These are phyloP conservation scores for Aphelocoma californica DNA, from an alignment of 2,797 vertebrate species.

Conservation along the genomic window DNA sequence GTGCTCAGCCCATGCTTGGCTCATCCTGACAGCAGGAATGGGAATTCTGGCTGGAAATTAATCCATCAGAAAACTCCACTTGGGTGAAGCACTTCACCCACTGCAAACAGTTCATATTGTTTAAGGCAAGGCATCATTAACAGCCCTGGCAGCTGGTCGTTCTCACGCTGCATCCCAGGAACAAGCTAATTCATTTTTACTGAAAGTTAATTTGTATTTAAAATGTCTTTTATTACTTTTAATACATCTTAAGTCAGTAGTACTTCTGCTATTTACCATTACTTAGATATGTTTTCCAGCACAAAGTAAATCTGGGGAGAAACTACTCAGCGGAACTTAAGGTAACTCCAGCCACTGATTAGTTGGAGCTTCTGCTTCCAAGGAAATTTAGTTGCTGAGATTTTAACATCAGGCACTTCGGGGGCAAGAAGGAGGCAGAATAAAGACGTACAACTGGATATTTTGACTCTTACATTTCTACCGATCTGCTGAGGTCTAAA, in stretches of 20 bases:
- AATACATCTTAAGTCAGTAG: neutral
- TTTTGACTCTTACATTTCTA: neutral
- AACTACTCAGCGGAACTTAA: neutral
- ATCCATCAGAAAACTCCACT: neutral
- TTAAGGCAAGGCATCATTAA: neutral
- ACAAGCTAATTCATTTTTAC: neutral
- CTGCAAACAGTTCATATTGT: neutral
- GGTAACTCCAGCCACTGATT: neutral
- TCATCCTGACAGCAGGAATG: neutral
- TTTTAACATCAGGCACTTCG: neutral
- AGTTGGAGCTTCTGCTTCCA: neutral
- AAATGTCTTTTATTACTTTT: neutral
- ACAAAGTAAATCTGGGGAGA: neutral
- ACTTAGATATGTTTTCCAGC: neutral
- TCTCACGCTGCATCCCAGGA: neutral
- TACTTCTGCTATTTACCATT: neutral
- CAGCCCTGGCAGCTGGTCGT: neutral
- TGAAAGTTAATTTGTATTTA: neutral
- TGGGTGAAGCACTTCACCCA: neutral
- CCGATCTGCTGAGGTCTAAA: neutral
- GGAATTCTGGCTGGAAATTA: neutral
- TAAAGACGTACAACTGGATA: neutral
- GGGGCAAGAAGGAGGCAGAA: neutral
- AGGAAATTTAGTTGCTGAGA: neutral
- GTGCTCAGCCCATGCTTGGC: neutral